phyloP scores from a whole-genome alignment of 2,113 vertebrate genomes.

The Pungitius pungitius region DNA sequence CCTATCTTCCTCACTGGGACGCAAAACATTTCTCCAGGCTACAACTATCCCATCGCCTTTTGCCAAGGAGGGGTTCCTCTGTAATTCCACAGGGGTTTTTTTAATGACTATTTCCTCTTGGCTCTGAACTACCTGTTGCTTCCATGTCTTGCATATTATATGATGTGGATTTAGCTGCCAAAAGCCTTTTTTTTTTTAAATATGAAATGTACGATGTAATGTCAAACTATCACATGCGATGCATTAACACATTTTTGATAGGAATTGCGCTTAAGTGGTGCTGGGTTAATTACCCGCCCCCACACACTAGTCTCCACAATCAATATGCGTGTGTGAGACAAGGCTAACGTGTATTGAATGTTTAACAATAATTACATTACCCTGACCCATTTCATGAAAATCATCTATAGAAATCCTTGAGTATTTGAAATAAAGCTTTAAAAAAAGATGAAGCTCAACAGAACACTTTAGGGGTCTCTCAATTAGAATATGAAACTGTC shows the following conservation, averaged over 20 bases:
- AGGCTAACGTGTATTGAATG: background rate
- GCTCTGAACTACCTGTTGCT: constrained; percentile 27
- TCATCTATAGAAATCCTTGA: background rate
- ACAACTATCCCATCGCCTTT: constrained; percentile 10
- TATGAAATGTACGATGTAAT: background rate
- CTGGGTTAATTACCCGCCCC: constrained; percentile 25
- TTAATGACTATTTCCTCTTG: constrained; percentile 23
- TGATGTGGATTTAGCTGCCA: background rate
- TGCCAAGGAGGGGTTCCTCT: constrained; percentile 4
- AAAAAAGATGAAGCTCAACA: background rate
- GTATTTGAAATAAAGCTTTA: background rate
- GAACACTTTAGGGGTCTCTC: background rate
- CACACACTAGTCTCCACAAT: constrained; percentile 3
- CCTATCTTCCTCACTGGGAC: constrained; percentile 34
- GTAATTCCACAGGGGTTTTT: constrained; percentile 17
- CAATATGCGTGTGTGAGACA: constrained; percentile 26
- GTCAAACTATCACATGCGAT: background rate
- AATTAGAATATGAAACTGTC: background rate
- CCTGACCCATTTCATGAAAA: background rate
- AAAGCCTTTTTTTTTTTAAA: background rate
- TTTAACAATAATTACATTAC: constrained; percentile 6
- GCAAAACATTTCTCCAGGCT: constrained; percentile 25
- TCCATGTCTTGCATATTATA: background rate
- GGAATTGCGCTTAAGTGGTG: background rate
- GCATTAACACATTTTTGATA: background rate